A percentile compares a stretch with the other conserved stretches of the same genome.
Conservation (phyloP, 2,797 vertebrate genomes). For the Arnoldichthys spilopterus region DNA sequence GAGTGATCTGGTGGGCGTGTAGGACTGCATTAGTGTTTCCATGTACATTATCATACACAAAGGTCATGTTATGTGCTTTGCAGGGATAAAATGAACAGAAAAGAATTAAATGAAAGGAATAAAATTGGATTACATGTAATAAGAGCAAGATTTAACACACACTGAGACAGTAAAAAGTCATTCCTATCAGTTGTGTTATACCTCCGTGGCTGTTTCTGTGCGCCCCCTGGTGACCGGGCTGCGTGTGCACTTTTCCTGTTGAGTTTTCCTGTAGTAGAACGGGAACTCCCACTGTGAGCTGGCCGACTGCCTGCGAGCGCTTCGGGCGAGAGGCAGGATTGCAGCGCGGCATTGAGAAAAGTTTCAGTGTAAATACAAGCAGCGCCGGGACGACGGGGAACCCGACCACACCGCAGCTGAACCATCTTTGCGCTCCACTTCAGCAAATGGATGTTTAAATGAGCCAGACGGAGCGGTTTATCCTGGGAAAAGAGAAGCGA, state of each 20-base stretch:
- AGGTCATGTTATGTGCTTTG: no score
- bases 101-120: no score
- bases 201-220: no score
- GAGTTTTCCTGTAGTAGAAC: constrained; percentile 77
- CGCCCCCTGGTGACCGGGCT: constrained; percentile 35
- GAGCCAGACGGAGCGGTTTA: constrained; percentile 42
- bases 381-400: neutral
- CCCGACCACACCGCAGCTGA: neutral
- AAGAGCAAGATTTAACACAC: no score
- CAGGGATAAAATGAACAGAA: no score
- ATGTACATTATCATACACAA: no score
- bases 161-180: no score
- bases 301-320: constrained; percentile 63
- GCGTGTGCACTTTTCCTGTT: constrained; percentile 62
- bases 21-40: no score
- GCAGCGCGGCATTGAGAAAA: constrained; percentile 45
- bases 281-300: constrained; percentile 74
- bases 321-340: constrained; percentile 64
- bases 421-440: neutral
- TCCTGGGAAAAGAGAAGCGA: constrained; percentile 52
- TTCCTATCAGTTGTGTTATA: no score
- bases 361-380: neutral
- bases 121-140: no score
- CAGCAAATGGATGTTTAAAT: constrained; percentile 51
- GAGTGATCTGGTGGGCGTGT: no score